Percentiles rank a stretch among this genome's conserved stretches.
Conservation (phyloP, 2,797 vertebrate genomes). For the Hemitrygon akajei region DNA sequence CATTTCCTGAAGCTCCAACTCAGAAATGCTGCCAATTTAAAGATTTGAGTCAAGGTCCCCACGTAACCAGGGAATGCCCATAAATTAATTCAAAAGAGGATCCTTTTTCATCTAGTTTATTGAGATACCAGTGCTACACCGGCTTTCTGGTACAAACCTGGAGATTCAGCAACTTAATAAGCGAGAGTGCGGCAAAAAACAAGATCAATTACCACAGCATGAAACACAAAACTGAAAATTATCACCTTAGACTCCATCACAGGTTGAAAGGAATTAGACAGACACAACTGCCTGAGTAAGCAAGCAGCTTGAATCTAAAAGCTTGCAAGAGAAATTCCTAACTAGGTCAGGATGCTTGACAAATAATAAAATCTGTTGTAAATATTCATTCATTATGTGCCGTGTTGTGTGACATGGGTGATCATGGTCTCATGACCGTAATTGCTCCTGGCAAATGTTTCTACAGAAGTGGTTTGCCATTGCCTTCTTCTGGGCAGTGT, state of each 20-base stretch:
- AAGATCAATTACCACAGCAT: background rate
- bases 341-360: background rate
- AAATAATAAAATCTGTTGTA: background rate
- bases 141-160: background rate
- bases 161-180: background rate
- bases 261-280: conserved; percentile 2
- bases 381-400: no score
- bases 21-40: no score
- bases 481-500: no score
- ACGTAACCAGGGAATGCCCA: no score
- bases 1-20: no score
- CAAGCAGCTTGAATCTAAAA: background rate
- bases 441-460: no score
- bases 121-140: background rate
- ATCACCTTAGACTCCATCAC: conserved; percentile 6
- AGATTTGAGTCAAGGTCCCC: no score
- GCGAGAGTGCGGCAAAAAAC: background rate
- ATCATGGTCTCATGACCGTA: no score
- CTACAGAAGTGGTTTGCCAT: no score
- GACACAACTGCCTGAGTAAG: background rate
- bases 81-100: no score
- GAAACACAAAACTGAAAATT: background rate
- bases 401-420: no score
- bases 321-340: background rate
- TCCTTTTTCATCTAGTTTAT: no score